Evolutionary conservation across 2,888 invertebrate species (phyloP).

Genomic region (Zygothrica quintamaculata): DNA sequence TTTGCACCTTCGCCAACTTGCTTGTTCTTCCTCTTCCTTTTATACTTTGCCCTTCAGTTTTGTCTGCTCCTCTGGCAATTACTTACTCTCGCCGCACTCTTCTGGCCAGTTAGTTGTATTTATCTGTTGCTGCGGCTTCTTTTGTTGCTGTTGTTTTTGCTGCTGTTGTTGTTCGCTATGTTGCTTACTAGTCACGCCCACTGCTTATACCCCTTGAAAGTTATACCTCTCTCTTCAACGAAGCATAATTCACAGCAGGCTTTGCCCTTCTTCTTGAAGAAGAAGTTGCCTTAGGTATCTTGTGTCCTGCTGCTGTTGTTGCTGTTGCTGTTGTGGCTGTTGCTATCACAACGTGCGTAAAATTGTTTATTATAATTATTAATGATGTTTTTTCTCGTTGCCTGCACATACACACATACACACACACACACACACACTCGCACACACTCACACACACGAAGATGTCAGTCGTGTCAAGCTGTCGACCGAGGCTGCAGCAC

Average conservation of each 20-base stretch:
- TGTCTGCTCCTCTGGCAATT: neutral
- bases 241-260: too few species aligned
- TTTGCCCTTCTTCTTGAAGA: too few species aligned
- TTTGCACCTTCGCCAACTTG: too few species aligned
- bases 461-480: constrained; percentile 20
- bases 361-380: constrained; percentile 69
- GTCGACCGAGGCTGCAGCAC: constrained; percentile 62
- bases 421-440: constrained; percentile 14
- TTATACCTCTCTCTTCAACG: neutral
- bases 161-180: neutral
- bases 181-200: constrained; percentile 8
- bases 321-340: constrained; percentile 25
- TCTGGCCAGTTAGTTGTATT: neutral
- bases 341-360: constrained; percentile 52
- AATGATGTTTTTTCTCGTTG: constrained; percentile 47
- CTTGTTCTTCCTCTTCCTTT: too few species aligned
- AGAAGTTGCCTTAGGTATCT: neutral
- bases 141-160: neutral
- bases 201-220: constrained; percentile 6
- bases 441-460: constrained; percentile 8
- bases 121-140: neutral
- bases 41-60: too few species aligned
- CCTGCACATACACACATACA: constrained; percentile 24
- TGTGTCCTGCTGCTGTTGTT: constrained; percentile 11
- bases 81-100: neutral